Base-by-base conservation (phyloP, 2,113 vertebrate genomes). In the Etia nguti region DNA sequence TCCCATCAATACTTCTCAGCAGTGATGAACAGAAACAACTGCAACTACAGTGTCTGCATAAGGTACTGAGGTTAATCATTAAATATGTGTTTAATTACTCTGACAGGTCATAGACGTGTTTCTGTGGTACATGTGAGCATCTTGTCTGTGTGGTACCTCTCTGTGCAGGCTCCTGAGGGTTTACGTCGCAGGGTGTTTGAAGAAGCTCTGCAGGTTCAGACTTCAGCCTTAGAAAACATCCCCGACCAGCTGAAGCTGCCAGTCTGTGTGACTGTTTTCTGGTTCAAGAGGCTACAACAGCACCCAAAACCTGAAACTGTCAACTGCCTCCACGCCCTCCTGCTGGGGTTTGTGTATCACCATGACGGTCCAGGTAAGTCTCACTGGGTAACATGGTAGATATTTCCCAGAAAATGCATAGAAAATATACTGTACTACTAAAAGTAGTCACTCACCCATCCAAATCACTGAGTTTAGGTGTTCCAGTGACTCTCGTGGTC, bases 41-140 rank as follows among this genome's bases (percentile, higher is more conserved):
- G 43, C 0, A 70, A 65, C 1, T 83, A 26, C 0, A 83, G 0
- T 6, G 0, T 46, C 82, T 83, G 22, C 20, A 83, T 29, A 0
- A 83, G 82, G 82, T 83, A 54, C 6, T 11, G 12, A 55, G 0
- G 26, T 48, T n/a, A n/a, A 38, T n/a, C 60, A 36, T 1, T 1
- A 20, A 62, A 34, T 10, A 12, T 10, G 31, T 54, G 52, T 50
- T 38, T 15, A 24, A 7, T 36, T 20, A 0, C 59, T 20, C 46
- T 4, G 77, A 38, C 18, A 50, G 80, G 46, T 0, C 5, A 41
- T 5, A 29, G 0, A 31, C 4, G 22, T 55, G 52, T 55, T 24
- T 80, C 5, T 0, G 22, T 48, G 41, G 8, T 46, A 16, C 9
- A 79, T 5, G 1, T 56, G 13, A 26, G n/a, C 24, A 1, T 22